These are phyloP conservation scores for Vandiemenella viatica DNA, from an alignment of 2,888 invertebrate genomes.

Conservation along the genomic window DNA sequence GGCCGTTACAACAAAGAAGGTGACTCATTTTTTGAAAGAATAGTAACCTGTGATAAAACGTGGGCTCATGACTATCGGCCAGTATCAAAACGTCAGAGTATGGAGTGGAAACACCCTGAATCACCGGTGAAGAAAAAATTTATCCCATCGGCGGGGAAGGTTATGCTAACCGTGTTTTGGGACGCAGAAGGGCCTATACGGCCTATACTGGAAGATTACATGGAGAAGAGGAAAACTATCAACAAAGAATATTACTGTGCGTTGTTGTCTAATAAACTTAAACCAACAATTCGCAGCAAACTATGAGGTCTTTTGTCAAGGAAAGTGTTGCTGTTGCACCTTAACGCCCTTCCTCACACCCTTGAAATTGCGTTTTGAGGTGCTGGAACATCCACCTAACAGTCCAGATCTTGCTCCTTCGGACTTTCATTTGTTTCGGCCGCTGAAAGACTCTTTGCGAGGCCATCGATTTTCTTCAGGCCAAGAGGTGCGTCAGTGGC, in stretches of 20 bases:
- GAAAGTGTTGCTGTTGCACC: no score
- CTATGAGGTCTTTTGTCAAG: no score
- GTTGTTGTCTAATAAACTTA: no score
- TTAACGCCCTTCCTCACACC: no score
- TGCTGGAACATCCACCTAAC: neutral
- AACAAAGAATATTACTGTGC: no score
- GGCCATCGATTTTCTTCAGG: no score
- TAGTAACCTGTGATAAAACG: neutral
- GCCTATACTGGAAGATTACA: no score
- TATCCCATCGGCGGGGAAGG: neutral
- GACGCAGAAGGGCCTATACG: neutral
- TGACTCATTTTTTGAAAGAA: neutral
- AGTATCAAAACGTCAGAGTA: neutral
- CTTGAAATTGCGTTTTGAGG: no score
- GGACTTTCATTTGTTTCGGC: neutral
- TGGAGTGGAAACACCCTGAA: neutral
- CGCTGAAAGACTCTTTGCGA: neutral
- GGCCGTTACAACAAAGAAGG: neutral
- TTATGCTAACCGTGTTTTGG: neutral
- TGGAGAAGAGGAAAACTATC: no score
- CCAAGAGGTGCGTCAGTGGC: no score
- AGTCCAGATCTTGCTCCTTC: neutral
- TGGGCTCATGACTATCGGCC: neutral
- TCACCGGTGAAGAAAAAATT: neutral
- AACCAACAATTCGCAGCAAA: no score